Evolutionary conservation across 2,797 vertebrate species (phyloP), one percentile per base, ranked within the genome.

Genomic region (Holocentrus rufus): DNA sequence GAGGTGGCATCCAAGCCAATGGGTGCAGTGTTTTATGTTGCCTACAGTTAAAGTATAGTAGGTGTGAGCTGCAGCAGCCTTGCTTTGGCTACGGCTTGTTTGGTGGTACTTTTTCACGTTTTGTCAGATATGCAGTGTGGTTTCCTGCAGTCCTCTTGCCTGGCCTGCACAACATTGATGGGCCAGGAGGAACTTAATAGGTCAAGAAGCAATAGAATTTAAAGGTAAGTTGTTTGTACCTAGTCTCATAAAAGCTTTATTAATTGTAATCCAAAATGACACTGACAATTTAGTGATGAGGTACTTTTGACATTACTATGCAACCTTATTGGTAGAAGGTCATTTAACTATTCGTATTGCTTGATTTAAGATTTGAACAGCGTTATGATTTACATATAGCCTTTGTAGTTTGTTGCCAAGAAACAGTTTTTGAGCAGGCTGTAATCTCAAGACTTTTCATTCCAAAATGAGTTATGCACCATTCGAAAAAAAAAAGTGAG

Each of bases 1-100:
- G n/a, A 39, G 17, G 64, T 5, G 76, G 65, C 80, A 76, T 82
- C 36, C 49, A n/a, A 64, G 52, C 22, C 64, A 66, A 46, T 65
- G 23, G 71, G 55, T 60, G 2, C 59, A 25, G 36, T 20, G 57
- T 57, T 74, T 74, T 11, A 58, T 10, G 2, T 76, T 61, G 56
- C 15, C 73, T 61, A 47, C 44, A 54, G 59, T 68, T 59, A 1
- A 82, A 70, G 39, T 68, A 25, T 9, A 69, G 44, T 61, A 36
- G 65, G 20, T 70, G 50, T 53, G 20, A 53, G 50, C 14, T 23
- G 50, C 50, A 23, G 20, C 20, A 22, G 36, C 53, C 50, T 72
- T 39, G 61, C 63, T 81, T 80, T 54, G 70, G 58, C 74, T 46
- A 15, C 22, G 31, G 47, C 50, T 54, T 65, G 31, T 46, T 46